phyloP scores from a whole-genome alignment of 30 jellyfish, hydroid and myxozoan species.

The Hydractinia symbiolongicarpus region DNA sequence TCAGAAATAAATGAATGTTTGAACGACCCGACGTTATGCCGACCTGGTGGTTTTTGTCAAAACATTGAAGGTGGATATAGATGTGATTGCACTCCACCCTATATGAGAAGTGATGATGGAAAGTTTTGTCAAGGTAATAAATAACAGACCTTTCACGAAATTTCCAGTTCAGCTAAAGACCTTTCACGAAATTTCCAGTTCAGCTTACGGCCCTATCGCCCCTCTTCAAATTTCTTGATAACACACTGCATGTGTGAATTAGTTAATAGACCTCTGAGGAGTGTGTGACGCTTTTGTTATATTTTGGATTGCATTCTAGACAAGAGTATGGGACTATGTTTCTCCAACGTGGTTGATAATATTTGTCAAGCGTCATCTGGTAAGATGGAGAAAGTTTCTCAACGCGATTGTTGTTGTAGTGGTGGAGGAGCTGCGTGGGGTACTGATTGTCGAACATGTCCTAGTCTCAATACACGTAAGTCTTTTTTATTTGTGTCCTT shows the following conservation, averaged over 20 bases:
- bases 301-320: conserved; percentile 35
- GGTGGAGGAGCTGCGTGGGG: conserved; percentile 99
- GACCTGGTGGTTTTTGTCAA: conserved; percentile 92
- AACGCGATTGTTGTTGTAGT: conserved; percentile 82
- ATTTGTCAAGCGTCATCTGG: conserved; percentile 87
- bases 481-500: neutral
- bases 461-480: conserved; percentile 63
- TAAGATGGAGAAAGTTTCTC: conserved; percentile 78
- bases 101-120: conserved; percentile 89
- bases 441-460: conserved; percentile 71
- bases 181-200: too few relatives aligned
- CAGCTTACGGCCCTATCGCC: too few relatives aligned
- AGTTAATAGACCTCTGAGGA: too few relatives aligned
- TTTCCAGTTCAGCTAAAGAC: too few relatives aligned
- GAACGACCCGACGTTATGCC: conserved; percentile 48
- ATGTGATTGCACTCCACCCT: conserved; percentile 97
- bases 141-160: neutral
- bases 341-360: conserved; percentile 68
- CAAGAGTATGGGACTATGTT: conserved; percentile 88
- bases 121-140: conserved; percentile 74
- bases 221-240: too few relatives aligned
- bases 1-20: conserved; percentile 78
- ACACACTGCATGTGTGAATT: too few relatives aligned
- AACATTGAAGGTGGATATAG: conserved; percentile 92
- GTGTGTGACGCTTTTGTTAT: neutral